A percentile compares a stretch with the other conserved stretches of the same genome.
Evolutionary conservation across 2,113 vertebrate species (phyloP).

Genomic region (Oncorhynchus mykiss): DNA sequence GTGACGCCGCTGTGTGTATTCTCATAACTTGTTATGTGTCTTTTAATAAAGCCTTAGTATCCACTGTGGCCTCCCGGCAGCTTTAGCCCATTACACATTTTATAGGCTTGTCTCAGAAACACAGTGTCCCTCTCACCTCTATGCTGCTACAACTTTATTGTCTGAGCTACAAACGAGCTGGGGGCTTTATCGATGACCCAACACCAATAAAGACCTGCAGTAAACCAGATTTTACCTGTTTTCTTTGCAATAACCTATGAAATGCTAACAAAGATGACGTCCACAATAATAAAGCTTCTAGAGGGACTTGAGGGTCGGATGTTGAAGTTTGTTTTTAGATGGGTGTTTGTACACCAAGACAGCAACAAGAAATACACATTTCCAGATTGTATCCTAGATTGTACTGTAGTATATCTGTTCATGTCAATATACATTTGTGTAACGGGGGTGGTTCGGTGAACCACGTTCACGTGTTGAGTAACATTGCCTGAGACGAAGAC

Average conservation of each 20-base stretch:
- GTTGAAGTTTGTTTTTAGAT: not conserved
- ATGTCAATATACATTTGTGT: too few relatives aligned
- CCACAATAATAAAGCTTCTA: too few relatives aligned
- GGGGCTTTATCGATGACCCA: slow-evolving; percentile 27
- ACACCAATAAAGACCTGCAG: slow-evolving; percentile 23
- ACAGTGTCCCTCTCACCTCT: slow-evolving; percentile 9
- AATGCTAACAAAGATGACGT: not conserved
- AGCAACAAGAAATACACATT: not conserved
- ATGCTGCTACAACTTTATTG: slow-evolving; percentile 25
- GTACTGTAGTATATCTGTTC: not conserved
- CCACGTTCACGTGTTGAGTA: too few relatives aligned
- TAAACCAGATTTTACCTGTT: slow-evolving; percentile 16
- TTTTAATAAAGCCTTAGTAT: slow-evolving; percentile 10
- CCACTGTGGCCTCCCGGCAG: slow-evolving; percentile 3
- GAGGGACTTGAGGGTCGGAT: not conserved
- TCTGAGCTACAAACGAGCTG: slow-evolving; percentile 19
- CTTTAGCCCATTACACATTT: slow-evolving; percentile 15
- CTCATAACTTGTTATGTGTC: slow-evolving; percentile 1
- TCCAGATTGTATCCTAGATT: too few relatives aligned
- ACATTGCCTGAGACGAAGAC: too few relatives aligned
- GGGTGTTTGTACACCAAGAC: not conserved
- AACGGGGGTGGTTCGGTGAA: too few relatives aligned
- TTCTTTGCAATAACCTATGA: not conserved
- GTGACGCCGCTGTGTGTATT: not conserved
- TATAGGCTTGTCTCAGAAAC: slow-evolving; percentile 35